Evolutionary conservation across 2,888 invertebrate species (phyloP).

Genomic region (Heteromyza rotundicornis): DNA sequence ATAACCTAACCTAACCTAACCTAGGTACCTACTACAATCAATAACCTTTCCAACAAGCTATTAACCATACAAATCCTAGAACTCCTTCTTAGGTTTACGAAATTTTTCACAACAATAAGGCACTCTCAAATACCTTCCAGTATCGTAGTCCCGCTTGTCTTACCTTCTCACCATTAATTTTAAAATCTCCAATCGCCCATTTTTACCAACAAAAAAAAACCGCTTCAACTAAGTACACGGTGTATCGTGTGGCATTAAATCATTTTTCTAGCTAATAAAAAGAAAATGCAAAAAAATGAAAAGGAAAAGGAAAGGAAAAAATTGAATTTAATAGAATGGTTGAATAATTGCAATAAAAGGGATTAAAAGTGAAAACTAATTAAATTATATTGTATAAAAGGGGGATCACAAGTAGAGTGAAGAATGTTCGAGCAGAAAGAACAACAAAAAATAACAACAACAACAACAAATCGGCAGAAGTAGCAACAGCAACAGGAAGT

Average conservation of each 20-base stretch:
- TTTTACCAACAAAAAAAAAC: too few species aligned
- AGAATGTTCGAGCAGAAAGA: background rate
- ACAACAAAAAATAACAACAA: background rate
- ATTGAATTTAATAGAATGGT: constrained; percentile 1
- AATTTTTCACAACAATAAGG: too few species aligned
- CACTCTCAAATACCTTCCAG: too few species aligned
- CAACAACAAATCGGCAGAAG: background rate
- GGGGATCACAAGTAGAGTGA: background rate
- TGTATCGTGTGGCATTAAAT: background rate
- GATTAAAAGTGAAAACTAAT: constrained; percentile 1
- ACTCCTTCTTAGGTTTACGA: too few species aligned
- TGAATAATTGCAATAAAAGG: background rate
- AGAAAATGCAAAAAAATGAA: background rate
- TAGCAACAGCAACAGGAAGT: background rate
- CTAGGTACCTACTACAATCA: too few species aligned
- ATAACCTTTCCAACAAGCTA: too few species aligned
- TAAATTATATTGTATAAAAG: background rate
- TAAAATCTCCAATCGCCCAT: too few species aligned
- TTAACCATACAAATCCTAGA: too few species aligned
- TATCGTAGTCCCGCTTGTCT: too few species aligned
- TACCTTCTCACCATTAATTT: too few species aligned
- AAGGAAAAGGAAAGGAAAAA: background rate
- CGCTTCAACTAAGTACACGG: too few species aligned
- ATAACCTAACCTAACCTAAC: too few species aligned
- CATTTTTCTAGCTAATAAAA: background rate